A percentile compares a stretch with the other conserved stretches of the same genome.
Evolutionary conservation across 2,797 vertebrate genomes (phyloP).

Genomic region (Clarias platycephalus): DNA sequence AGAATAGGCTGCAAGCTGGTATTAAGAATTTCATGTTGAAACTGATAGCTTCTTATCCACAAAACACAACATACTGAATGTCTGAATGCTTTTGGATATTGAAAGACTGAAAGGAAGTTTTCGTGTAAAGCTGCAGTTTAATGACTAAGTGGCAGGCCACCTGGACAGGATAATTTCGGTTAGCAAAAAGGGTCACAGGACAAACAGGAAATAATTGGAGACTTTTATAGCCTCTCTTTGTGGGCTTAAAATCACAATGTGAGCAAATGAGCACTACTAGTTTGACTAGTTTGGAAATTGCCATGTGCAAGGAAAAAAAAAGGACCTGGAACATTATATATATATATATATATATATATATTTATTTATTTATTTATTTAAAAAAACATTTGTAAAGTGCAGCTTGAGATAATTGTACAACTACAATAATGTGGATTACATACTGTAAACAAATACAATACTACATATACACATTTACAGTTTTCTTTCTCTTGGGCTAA

Average conservation of each 20-base stretch:
- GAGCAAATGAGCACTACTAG: neutral
- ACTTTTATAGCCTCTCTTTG: neutral
- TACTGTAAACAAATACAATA: neutral
- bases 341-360: neutral
- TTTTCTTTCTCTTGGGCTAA: neutral
- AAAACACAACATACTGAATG: neutral
- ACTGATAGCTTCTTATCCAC: neutral
- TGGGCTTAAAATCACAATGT: neutral
- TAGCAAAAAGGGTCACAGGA: neutral
- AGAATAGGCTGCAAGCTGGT: neutral
- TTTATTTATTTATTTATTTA: no score
- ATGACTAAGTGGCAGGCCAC: neutral
- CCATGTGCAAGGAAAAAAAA: no score
- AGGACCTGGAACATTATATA: neutral
- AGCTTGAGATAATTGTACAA: no score
- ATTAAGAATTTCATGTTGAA: neutral
- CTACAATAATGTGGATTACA: neutral
- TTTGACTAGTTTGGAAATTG: neutral
- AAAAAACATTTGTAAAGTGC: no score
- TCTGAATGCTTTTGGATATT: neutral
- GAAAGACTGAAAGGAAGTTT: neutral
- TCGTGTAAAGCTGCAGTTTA: neutral
- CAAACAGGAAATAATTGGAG: neutral
- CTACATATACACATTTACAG: neutral
- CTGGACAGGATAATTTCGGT: neutral